Evolutionary conservation across 2,113 vertebrate species (phyloP), one percentile per base, ranked within the genome.

Genomic region (Chamaetylas fuelleborni): DNA sequence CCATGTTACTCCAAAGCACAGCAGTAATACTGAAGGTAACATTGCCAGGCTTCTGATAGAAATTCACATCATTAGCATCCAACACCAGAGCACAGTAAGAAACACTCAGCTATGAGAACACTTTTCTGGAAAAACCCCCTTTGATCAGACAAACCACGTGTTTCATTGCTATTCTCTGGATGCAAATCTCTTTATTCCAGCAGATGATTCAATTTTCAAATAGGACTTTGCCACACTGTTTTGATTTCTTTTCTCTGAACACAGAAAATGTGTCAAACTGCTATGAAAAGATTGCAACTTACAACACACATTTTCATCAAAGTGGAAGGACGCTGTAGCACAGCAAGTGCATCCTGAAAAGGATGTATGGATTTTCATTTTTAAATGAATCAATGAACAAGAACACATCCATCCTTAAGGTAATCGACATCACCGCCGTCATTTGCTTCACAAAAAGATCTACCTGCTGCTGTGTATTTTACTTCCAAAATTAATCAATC

Each of bases 161-260:
- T 53, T 78, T 53, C 53, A 45, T 4, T 70, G 43, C 61, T 92
- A 19, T 86, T 93, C 80, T 90, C 69, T 20, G 36, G 88, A 81
- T 67, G 50, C 73, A 86, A 81, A 93, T 86, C 69, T 86, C 65
- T 90, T 72, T 90, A 81, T 86, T 86, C 69, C 84, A 73, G 64
- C 81, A 86, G 53, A 31, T 86, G 69, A 83, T 74, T 83, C 80
- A 74, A 70, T 95, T 96, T 91, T 92, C 93, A 78, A 77, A 78
- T 60, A 81, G 4, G 53, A 80, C 67, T 91, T 85, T 79, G 47
- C 56, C 57, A 71, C 48, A n/a, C 23, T 83, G 60, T 66, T 96
- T 93, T 83, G 80, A 88, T 90, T 95, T 61, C 60, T 95, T 81
- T 91, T 76, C 70, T 95, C 90, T 76, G 86, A 90, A 77, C 78